Conservation (phyloP, 2,113 vertebrate species). For the Vulpes vulpes region DNA sequence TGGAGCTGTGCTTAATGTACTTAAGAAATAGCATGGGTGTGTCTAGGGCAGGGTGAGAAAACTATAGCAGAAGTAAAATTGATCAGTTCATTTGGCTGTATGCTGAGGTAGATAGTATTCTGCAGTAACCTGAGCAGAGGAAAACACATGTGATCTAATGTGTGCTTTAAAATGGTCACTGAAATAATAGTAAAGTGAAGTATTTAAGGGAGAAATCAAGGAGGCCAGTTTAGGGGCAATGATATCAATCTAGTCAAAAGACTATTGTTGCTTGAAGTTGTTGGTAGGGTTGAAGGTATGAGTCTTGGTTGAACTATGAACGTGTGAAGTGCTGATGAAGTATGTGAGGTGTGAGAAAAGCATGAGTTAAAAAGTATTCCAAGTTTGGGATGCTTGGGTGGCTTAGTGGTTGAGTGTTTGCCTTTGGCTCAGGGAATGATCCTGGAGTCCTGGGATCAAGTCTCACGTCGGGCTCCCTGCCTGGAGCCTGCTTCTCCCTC, state of each 20-base stretch:
- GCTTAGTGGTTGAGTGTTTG: too few relatives aligned
- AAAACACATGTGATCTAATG: background rate
- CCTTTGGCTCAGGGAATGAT: too few relatives aligned
- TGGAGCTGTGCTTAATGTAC: background rate
- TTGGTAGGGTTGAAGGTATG: background rate
- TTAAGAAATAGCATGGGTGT: background rate
- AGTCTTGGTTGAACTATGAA: background rate
- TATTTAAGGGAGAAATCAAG: background rate
- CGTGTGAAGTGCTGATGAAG: background rate
- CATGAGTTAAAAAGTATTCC: background rate
- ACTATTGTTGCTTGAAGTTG: background rate
- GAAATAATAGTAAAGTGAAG: background rate
- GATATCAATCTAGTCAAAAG: background rate
- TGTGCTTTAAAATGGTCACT: background rate
- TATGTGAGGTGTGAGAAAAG: background rate
- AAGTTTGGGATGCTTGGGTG: background rate
- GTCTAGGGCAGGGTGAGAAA: background rate
- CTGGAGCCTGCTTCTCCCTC: too few relatives aligned
- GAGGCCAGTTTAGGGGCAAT: background rate
- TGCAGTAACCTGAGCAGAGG: background rate
- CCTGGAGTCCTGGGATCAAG: too few relatives aligned
- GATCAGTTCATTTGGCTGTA: background rate
- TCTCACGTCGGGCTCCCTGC: too few relatives aligned
- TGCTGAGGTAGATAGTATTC: background rate
- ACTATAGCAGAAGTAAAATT: background rate